Base-by-base conservation (phyloP, 1,140 invertebrate genomes). In the Drosophila bocki region DNA sequence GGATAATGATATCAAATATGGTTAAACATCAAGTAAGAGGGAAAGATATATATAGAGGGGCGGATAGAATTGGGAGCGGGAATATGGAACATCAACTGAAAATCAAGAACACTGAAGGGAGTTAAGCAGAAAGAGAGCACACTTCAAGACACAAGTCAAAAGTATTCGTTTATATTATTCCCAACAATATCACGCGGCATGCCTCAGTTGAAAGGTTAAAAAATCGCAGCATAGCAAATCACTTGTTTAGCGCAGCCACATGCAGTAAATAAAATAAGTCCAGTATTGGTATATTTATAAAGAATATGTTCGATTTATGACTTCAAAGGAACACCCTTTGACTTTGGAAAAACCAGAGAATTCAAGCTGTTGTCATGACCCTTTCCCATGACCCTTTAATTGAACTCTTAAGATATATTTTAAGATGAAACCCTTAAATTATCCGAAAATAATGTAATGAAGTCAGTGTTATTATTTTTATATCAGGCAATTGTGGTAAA, bases 91-190 rank as follows among this genome's bases (percentile, higher is more conserved):
- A 81, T 48, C 11, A 65, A 78, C 44, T 51, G 42, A 59, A 74
- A 70, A 72, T 56, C 37, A 37, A 61, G 33, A 70, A 54, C 67
- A 68, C 17, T 70, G 62, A 68, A 53, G 32, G 62, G 62, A 68
- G 39, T 47, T 57, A 58, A 70, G 70, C 35, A 56, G 50, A 75
- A 47, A 39, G 41, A 45, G 56, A 78, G 75, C 78, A 81, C 53
- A 68, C 64, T 47, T 67, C 82, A 78, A 87, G 77, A 83, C 84
- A 88, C 61, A 88, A 75, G 47, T 71, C 44, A 61, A 44, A 54
- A 22, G 39, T 41, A 54, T 50, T 54, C 19, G 69, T 32, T 37
- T 7, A 22, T 22, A 17, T 44, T 32, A 26, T 62, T 26, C 47
- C 37, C 12, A 35, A 33, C 11, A 42, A 22, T 39, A 68, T 41